Evolutionary conservation across 2,113 vertebrate species (phyloP).

Genomic region (Triplophysa dalaica): DNA sequence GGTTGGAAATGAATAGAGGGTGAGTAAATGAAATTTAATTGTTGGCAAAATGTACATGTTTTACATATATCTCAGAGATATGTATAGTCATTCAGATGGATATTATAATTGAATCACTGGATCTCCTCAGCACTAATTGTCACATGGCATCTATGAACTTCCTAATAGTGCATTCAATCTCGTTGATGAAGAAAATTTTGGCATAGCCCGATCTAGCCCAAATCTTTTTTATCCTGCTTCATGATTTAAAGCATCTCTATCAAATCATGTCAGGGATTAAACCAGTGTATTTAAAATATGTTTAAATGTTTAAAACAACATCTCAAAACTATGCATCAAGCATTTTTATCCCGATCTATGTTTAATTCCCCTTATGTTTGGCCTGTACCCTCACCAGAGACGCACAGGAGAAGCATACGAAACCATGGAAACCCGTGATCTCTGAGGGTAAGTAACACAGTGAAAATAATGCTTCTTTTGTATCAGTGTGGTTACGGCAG

Average conservation of each 20-base stretch:
- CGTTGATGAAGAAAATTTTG: neutral
- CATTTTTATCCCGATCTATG: neutral
- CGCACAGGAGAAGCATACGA: slow-evolving; percentile 23
- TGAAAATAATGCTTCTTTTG: slow-evolving; percentile 52
- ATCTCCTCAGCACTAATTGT: too few relatives aligned
- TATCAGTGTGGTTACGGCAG: slow-evolving; percentile 39
- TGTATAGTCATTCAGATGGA: too few relatives aligned
- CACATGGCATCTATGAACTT: too few relatives aligned
- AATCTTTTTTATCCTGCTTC: neutral
- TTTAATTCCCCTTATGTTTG: slow-evolving; percentile 18
- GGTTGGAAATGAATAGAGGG: too few relatives aligned
- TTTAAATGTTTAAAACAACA: neutral
- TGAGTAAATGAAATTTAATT: too few relatives aligned
- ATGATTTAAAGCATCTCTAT: neutral
- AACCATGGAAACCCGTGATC: slow-evolving; percentile 48
- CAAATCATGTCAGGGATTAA: neutral
- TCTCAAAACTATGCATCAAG: neutral
- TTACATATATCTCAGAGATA: too few relatives aligned
- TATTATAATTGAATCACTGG: too few relatives aligned
- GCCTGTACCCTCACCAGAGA: slow-evolving; percentile 8
- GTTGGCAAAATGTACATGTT: too few relatives aligned
- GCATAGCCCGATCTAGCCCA: neutral
- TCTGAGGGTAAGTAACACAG: slow-evolving; percentile 26
- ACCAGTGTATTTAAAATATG: neutral
- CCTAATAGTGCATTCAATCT: too few relatives aligned